These are phyloP conservation scores for Melanotaenia pygmaea DNA, from an alignment of 2,797 vertebrate genomes.

Conservation along the genomic window DNA sequence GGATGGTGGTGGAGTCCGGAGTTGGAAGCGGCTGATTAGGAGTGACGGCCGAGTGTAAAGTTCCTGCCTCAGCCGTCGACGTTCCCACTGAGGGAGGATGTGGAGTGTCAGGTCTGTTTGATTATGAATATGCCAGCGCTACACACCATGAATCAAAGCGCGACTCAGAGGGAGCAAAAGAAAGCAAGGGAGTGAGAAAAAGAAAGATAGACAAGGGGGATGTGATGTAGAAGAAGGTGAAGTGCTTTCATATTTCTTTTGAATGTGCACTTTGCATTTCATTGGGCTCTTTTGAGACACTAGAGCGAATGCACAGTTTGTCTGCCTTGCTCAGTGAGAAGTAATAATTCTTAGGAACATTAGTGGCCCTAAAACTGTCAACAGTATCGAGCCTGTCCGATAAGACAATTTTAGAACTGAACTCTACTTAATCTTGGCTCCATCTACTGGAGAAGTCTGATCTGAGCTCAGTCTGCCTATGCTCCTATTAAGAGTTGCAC, in stretches of 20 bases:
- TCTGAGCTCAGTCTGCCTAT: not conserved
- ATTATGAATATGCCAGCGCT: constrained; percentile 80
- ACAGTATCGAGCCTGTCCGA: constrained; percentile 48
- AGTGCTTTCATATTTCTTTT: constrained; percentile 76
- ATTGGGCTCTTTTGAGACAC: constrained; percentile 63
- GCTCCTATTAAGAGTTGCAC: constrained; percentile 23
- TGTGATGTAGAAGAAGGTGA: constrained; percentile 54
- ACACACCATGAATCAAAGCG: constrained; percentile 72
- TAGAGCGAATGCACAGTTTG: constrained; percentile 67
- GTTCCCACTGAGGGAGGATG: constrained; percentile 79
- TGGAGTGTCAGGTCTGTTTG: constrained; percentile 80
- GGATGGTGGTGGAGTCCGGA: constrained; percentile 79
- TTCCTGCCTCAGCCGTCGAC: constrained; percentile 84
- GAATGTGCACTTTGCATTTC: constrained; percentile 68
- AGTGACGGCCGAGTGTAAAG: constrained; percentile 85
- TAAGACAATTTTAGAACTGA: constrained; percentile 57
- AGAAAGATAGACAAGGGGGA: constrained; percentile 42
- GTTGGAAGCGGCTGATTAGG: constrained; percentile 85
- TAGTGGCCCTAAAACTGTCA: constrained; percentile 71
- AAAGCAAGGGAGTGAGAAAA: constrained; percentile 26
- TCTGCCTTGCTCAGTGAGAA: constrained; percentile 68
- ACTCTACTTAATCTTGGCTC: constrained; percentile 37
- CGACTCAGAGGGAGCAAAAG: constrained; percentile 33
- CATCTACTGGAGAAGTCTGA: constrained; percentile 48
- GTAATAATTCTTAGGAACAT: constrained; percentile 70